Evolutionary conservation across 2,888 invertebrate genomes (phyloP).

Genomic region (Eucriotettix oculatus): DNA sequence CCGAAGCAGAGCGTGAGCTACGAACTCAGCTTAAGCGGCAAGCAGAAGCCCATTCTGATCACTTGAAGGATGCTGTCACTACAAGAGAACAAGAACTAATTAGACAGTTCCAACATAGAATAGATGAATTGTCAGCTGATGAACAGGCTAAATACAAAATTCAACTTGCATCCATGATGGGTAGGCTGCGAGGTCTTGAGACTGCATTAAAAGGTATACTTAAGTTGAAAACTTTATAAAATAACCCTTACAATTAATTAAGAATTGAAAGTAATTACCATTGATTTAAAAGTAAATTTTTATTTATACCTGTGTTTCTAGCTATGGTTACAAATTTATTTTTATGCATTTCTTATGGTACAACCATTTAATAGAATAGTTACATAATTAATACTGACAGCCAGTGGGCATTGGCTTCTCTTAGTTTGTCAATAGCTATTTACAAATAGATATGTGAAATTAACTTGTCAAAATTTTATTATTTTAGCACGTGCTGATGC

Average conservation of each 20-base stretch:
- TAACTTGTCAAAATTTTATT: neutral
- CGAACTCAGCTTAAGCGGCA: constrained; percentile 68
- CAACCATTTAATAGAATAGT: too few species aligned
- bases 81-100: constrained; percentile 39
- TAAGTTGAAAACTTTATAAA: neutral
- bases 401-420: too few species aligned
- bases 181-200: constrained; percentile 60
- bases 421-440: too few species aligned
- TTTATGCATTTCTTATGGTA: too few species aligned
- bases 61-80: constrained; percentile 52
- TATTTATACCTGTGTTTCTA: too few species aligned
- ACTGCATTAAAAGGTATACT: constrained; percentile 52
- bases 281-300: too few species aligned
- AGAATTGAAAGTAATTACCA: too few species aligned
- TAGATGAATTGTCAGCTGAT: constrained; percentile 49
- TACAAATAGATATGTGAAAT: neutral
- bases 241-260: neutral
- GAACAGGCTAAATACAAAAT: constrained; percentile 50
- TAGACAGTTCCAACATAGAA: constrained; percentile 32
- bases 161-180: constrained; percentile 55
- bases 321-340: too few species aligned
- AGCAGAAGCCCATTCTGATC: constrained; percentile 71
- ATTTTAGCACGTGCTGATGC: constrained; percentile 37
- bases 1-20: constrained; percentile 52
- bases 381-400: too few species aligned